Conservation (phyloP, 2,797 vertebrate genomes). For the Muraenolepis orangiensis region DNA sequence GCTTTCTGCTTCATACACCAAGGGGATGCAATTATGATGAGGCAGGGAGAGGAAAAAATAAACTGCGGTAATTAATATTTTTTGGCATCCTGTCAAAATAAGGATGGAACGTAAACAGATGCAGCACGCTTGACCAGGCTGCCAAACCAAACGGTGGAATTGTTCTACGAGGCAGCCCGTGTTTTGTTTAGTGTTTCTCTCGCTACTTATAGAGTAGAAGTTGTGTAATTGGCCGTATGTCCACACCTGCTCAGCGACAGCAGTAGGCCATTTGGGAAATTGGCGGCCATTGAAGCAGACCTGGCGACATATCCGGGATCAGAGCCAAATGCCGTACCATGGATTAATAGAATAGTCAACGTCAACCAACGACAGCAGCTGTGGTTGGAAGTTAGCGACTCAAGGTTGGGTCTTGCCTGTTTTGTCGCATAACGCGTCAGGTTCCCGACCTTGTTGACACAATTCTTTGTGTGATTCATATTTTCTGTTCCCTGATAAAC, state of each 20-base stretch:
- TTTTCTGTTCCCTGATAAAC: neutral
- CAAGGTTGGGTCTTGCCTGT: neutral
- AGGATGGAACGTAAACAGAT: neutral
- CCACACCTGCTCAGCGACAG: slow-evolving; percentile 29
- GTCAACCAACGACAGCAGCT: slow-evolving; percentile 17
- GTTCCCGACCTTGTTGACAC: neutral
- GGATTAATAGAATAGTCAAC: slow-evolving; percentile 30
- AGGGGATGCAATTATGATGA: neutral
- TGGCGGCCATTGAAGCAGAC: slow-evolving; percentile 15
- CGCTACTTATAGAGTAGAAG: neutral
- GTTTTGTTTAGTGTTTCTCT: neutral
- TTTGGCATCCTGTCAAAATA: neutral
- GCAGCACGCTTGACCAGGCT: neutral
- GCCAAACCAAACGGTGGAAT: neutral
- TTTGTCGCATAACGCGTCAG: slow-evolving; percentile 6
- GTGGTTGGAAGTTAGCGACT: slow-evolving; percentile 5
- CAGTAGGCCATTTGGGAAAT: slow-evolving; percentile 20
- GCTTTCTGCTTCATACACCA: neutral
- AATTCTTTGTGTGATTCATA: neutral
- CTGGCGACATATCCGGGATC: slow-evolving; percentile 14
- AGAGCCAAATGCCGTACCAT: slow-evolving; percentile 24
- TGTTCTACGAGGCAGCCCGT: neutral
- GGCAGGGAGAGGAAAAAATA: neutral
- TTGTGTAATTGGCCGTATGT: slow-evolving; percentile 10
- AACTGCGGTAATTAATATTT: neutral